A percentile compares a stretch with the other conserved stretches of the same genome.
Conservation (phyloP, 2,113 vertebrate species). For the Zootoca vivipara region DNA sequence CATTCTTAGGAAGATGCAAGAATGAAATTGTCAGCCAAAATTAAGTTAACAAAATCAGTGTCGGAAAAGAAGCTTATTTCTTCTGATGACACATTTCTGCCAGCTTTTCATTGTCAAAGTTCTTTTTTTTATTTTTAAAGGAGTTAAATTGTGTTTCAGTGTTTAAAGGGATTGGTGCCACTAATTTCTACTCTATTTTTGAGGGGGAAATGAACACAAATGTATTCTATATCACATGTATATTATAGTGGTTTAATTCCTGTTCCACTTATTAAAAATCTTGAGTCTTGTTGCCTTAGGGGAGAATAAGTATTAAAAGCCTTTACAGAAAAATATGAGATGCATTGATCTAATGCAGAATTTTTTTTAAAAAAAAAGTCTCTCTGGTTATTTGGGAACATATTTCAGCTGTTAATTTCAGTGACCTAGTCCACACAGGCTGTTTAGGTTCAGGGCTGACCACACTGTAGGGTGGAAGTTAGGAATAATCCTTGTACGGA, state of each 20-base stretch:
- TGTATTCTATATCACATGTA: neutral
- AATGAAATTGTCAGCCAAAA: constrained; percentile 39
- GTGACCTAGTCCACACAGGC: neutral
- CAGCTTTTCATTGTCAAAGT: neutral
- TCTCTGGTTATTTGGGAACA: neutral
- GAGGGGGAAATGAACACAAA: constrained; percentile 1
- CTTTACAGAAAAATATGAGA: neutral
- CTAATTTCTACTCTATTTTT: constrained; percentile 16
- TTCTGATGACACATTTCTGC: constrained; percentile 2
- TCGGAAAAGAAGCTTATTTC: constrained; percentile 25
- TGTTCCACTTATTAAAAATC: constrained; percentile 4
- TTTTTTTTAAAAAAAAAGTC: neutral
- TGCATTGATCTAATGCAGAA: neutral
- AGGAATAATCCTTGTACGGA: neutral
- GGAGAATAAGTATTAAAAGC: constrained; percentile 5
- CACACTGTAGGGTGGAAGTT: too few relatives aligned
- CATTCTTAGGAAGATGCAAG: constrained; percentile 1
- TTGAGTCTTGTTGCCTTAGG: neutral
- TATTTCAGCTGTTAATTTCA: neutral
- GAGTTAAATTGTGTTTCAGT: neutral
- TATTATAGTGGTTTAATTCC: neutral
- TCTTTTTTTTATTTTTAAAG: neutral
- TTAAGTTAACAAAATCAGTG: constrained; percentile 19
- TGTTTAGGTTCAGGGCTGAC: neutral
- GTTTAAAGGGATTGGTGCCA: neutral